phyloP scores from a whole-genome alignment of 2,113 vertebrate genomes.

The Acinonyx jubatus region DNA sequence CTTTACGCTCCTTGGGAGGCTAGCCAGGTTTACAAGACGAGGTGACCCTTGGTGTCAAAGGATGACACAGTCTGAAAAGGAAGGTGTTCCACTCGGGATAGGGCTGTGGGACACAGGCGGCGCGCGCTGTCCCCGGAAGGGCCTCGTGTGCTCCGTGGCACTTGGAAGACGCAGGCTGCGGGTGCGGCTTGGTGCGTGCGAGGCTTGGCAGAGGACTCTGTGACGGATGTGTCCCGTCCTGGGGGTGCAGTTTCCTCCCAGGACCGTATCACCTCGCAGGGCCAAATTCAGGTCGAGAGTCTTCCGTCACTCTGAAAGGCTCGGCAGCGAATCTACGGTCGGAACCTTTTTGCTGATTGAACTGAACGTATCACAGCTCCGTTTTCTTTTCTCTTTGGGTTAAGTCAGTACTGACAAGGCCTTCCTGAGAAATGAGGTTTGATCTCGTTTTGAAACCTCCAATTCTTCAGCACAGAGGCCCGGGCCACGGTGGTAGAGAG shows the following conservation, averaged over 20 bases:
- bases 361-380: background rate
- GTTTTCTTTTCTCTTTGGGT: background rate
- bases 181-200: accelerated
- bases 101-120: accelerated
- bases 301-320: background rate
- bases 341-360: background rate
- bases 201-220: background rate
- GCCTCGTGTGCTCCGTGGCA: accelerated
- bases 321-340: background rate
- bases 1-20: background rate
- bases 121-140: accelerated
- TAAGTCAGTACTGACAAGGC: background rate
- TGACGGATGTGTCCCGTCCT: background rate
- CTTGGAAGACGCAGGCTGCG: accelerated
- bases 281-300: constrained; percentile 48
- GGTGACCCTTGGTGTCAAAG: background rate
- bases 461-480: background rate
- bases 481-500: background rate
- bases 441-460: background rate
- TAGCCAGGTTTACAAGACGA: background rate
- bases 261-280: background rate
- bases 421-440: background rate
- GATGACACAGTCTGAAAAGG: background rate
- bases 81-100: accelerated
- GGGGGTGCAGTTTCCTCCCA: constrained; percentile 39